phyloP scores from a whole-genome alignment of 2,113 vertebrate species.

The Nerophis ophidion region DNA sequence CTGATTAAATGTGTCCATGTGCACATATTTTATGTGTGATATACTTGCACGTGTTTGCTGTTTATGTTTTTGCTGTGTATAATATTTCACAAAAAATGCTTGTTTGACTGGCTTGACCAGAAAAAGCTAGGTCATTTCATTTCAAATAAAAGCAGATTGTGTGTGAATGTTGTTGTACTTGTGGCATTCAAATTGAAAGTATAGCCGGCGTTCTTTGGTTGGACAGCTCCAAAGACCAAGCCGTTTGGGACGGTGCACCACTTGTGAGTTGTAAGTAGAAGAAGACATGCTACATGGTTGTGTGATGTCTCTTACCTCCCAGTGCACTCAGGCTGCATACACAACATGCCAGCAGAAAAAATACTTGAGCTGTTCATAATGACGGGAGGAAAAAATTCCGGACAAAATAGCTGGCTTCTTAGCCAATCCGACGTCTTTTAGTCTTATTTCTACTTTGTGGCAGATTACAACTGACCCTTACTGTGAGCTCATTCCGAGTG shows the following conservation, averaged over 20 bases:
- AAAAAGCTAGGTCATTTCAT: too few relatives aligned
- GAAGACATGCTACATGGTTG: neutral
- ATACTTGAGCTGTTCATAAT: conserved; percentile 56
- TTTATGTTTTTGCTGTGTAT: too few relatives aligned
- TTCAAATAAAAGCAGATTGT: neutral
- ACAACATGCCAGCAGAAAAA: conserved; percentile 55
- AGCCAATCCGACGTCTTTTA: conserved; percentile 1
- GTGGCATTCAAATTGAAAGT: neutral
- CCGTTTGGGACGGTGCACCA: too few relatives aligned
- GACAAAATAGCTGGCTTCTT: neutral
- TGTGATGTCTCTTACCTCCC: conserved; percentile 62
- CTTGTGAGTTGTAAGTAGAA: neutral
- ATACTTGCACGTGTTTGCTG: too few relatives aligned
- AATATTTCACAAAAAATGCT: too few relatives aligned
- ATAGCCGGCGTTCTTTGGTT: too few relatives aligned
- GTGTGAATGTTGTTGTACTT: neutral
- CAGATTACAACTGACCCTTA: neutral
- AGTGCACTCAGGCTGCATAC: conserved; percentile 43
- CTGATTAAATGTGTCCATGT: too few relatives aligned
- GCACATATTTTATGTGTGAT: too few relatives aligned
- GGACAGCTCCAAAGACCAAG: too few relatives aligned
- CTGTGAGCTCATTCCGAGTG: conserved; percentile 14
- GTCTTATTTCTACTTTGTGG: neutral
- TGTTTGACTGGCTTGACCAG: too few relatives aligned
- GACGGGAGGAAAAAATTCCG: conserved; percentile 11